phyloP scores from a whole-genome alignment of 2,797 vertebrate species.

The Hippocampus kuda region DNA sequence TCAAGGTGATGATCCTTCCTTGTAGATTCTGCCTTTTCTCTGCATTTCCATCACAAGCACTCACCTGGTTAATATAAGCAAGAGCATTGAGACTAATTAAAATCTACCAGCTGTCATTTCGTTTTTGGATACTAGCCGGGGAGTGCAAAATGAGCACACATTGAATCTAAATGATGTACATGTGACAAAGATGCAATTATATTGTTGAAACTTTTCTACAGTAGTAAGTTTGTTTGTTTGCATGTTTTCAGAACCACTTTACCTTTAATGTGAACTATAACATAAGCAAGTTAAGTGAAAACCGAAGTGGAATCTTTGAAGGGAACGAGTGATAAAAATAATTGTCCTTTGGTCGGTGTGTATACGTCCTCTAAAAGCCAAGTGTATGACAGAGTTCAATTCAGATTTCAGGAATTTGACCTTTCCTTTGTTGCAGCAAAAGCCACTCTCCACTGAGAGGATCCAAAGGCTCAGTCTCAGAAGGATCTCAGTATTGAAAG shows the following conservation, averaged over 20 bases:
- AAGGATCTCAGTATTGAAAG: no score
- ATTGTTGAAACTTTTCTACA: not conserved
- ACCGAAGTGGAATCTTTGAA: not conserved
- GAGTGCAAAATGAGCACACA: not conserved
- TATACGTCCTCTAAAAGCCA: not conserved
- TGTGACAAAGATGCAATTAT: not conserved
- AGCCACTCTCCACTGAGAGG: no score
- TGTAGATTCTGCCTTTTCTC: not conserved
- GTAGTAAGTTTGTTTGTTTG: not conserved
- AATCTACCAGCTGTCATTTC: conserved; percentile 1
- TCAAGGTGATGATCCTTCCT: not conserved
- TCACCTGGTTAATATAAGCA: not conserved
- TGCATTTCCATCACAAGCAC: not conserved
- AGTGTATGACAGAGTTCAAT: no score
- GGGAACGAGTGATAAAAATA: not conserved
- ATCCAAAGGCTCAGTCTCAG: no score
- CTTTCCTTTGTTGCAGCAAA: no score
- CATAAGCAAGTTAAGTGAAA: not conserved
- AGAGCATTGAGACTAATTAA: conserved; percentile 3
- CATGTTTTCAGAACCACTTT: not conserved
- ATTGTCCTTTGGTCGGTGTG: not conserved
- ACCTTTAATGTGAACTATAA: not conserved
- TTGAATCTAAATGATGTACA: not conserved
- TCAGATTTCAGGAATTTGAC: no score
- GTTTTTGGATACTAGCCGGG: not conserved